phyloP scores from a whole-genome alignment of 2,113 vertebrate species.

The Variabilichromis moorii region DNA sequence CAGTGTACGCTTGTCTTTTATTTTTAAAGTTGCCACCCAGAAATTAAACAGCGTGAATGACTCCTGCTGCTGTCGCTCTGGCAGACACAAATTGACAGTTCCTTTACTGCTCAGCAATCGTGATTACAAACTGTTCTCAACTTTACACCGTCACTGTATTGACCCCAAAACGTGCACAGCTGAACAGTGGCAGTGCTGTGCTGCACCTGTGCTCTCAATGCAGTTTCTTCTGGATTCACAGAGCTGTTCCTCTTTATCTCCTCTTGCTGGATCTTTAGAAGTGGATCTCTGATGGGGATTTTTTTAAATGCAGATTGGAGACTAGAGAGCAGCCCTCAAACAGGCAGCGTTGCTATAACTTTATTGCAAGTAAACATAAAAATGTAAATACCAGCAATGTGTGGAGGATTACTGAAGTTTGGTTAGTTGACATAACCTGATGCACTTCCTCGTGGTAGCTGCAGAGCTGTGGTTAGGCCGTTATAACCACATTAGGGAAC shows the following conservation, averaged over 20 bases:
- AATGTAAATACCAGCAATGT: background rate
- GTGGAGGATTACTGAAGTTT: background rate
- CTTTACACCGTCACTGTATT: background rate
- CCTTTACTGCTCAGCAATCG: background rate
- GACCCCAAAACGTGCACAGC: background rate
- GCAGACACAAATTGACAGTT: background rate
- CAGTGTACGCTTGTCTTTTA: background rate
- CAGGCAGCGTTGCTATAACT: background rate
- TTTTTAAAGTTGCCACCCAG: background rate
- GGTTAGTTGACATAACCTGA: background rate
- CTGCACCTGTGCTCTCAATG: background rate
- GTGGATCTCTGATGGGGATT: background rate
- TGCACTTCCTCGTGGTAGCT: background rate
- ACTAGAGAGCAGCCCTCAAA: background rate
- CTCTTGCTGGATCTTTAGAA: background rate
- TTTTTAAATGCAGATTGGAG: background rate
- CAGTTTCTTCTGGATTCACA: background rate
- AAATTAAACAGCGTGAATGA: background rate
- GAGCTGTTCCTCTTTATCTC: background rate
- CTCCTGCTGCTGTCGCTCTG: background rate
- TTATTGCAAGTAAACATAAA: background rate
- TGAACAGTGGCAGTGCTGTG: background rate
- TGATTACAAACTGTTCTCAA: background rate
- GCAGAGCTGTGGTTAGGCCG: background rate
- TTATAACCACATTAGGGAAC: background rate